Conservation (phyloP, 2,888 invertebrate species). For the Leptinotarsa tumamoca region DNA sequence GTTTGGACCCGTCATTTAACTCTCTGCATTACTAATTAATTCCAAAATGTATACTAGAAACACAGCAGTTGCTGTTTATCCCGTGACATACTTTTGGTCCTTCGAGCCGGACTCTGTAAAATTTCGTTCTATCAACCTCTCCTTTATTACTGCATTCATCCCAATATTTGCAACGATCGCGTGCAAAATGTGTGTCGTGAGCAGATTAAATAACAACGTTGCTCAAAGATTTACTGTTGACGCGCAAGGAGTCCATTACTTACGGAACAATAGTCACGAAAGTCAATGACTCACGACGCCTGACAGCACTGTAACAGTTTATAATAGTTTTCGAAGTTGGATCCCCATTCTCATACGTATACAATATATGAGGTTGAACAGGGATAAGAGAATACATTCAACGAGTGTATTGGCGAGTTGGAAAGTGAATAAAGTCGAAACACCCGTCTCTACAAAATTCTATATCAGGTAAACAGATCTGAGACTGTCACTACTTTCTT, state of each 20-base stretch:
- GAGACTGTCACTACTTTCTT: too few relatives aligned
- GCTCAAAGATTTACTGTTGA: conserved; percentile 60
- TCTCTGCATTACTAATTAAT: too few relatives aligned
- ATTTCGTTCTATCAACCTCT: not conserved
- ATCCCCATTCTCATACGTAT: not conserved
- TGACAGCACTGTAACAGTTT: conserved; percentile 5
- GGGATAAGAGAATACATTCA: not conserved
- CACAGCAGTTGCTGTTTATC: not conserved
- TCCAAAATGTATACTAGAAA: too few relatives aligned
- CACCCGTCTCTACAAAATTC: too few relatives aligned
- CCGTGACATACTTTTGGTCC: not conserved
- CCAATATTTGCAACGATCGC: conserved; percentile 7
- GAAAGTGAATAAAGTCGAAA: too few relatives aligned
- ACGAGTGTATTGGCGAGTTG: not conserved
- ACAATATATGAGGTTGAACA: not conserved
- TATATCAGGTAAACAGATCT: too few relatives aligned
- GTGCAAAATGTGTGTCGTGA: conserved; percentile 54
- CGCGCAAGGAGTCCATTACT: conserved; percentile 61
- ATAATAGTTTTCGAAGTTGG: conserved; percentile 8
- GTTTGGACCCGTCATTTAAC: too few relatives aligned
- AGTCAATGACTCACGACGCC: conserved; percentile 31
- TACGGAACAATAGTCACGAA: conserved; percentile 62
- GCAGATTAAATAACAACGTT: conserved; percentile 57
- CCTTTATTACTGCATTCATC: not conserved
- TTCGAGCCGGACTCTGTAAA: not conserved